A percentile compares a stretch with the other conserved stretches of the same genome.
phyloP scores from a whole-genome alignment of 37 sponge, comb jelly and placozoan species.

The Haliclona indistincta region DNA sequence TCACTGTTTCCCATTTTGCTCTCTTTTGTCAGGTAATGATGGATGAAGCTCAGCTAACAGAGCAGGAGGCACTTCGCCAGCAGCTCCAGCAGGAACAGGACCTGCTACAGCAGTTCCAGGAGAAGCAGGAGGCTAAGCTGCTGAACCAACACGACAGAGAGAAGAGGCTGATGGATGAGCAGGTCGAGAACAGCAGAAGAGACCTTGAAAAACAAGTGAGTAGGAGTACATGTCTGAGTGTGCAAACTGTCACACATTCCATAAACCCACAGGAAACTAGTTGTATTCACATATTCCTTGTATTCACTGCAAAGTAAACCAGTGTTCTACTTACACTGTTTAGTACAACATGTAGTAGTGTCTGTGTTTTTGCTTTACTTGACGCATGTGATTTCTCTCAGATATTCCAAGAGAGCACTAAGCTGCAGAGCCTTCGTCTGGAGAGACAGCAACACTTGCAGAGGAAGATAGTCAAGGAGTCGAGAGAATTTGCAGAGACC shows the following conservation, averaged over 20 bases:
- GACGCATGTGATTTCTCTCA: too few relatives aligned
- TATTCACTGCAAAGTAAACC: too few relatives aligned
- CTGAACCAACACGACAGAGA: constrained; percentile 76
- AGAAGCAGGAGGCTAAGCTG: constrained; percentile 75
- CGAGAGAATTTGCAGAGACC: constrained; percentile 75
- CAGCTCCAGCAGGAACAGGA: constrained; percentile 92
- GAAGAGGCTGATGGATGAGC: constrained; percentile 59
- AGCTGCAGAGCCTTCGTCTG: constrained; percentile 76
- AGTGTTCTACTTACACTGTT: too few relatives aligned
- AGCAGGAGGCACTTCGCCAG: constrained; percentile 75
- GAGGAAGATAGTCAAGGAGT: constrained; percentile 73
- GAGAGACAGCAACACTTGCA: constrained; percentile 82
- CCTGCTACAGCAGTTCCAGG: constrained; percentile 86
- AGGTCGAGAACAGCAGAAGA: constrained; percentile 59
- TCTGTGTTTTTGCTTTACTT: too few relatives aligned
- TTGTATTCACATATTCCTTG: too few relatives aligned
- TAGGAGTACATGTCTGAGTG: too few relatives aligned
- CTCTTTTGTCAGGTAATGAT: constrained; percentile 74
- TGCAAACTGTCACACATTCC: too few relatives aligned
- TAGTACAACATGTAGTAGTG: too few relatives aligned
- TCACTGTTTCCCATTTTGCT: not conserved
- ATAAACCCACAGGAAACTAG: too few relatives aligned
- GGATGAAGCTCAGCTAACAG: constrained; percentile 87
- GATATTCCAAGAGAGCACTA: constrained; percentile 89
- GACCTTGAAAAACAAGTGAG: constrained; percentile 83